Base-by-base conservation (phyloP, 2,113 vertebrate species). In the Dipodomys stephensi region DNA sequence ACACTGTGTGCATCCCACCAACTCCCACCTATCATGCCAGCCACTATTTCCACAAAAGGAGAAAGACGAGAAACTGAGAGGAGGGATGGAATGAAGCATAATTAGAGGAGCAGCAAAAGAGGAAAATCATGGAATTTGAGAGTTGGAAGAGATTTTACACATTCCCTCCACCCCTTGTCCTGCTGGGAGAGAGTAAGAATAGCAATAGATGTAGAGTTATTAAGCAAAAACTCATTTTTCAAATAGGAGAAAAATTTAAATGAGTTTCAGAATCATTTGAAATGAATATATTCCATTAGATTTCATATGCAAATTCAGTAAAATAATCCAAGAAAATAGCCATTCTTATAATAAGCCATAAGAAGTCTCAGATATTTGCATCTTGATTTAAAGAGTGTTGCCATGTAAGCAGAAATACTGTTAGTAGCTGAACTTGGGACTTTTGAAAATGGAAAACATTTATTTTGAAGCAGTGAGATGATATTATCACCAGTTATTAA, bases 401-500 rank as follows among this genome's bases (percentile, higher is more conserved):
- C 53, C 35, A 35, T 60, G 32, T 87, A 79, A 89, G 78, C 78
- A 93, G 88, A 95, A 96, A 96, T 86, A 92, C 23, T 92, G 78
- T 80, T 87, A 94, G 90, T 87, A 95, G 95, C 88, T 89, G 80
- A 96, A 95, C 92, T 92, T 92, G 90, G 90, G 96, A 94, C 95
- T 96, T 95, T 77, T 44, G 80, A 96, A 97, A 96, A 95, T 95
- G 92, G 90, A 97, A 97, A 95, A 92, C 91, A 92, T 94, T 94
- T 96, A 96, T 94, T 96, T 90, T 92, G 87, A 96, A 95, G 94
- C 79, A 92, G 74, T 89, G 88, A 96, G 93, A 96, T 94, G 92
- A 95, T 95, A 97, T 96, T 94, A 96, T 96, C 95, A 97, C 89
- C 64, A 67, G 78, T 94, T 95, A 95, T 93, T 96, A 96, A 96